Percentiles rank a stretch among this genome's conserved stretches.
These are phyloP conservation scores for Cephalophus harveyi DNA, from an alignment of 2,113 vertebrate genomes.

Conservation along the genomic window DNA sequence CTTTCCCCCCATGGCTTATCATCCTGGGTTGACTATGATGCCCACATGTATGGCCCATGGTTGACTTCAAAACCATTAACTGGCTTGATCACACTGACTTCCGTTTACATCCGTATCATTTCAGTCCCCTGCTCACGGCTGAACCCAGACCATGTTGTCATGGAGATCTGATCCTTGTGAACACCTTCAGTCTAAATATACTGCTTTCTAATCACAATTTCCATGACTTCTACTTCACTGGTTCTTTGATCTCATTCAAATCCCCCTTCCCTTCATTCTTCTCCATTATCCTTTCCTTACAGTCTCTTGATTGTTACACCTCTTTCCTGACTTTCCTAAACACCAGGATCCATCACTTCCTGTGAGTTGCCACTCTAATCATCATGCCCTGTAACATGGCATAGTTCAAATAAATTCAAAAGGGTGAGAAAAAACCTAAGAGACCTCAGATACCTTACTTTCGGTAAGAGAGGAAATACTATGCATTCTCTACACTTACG, in stretches of 20 bases:
- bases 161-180: background rate
- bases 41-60: background rate
- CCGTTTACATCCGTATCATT: background rate
- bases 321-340: background rate
- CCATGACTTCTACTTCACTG: background rate
- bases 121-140: background rate
- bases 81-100: background rate
- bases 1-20: background rate
- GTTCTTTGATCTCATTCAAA: background rate
- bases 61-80: background rate
- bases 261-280: background rate
- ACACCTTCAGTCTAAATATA: background rate
- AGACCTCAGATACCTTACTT: background rate
- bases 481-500: background rate
- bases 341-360: background rate
- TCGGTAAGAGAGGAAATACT: background rate
- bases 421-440: background rate
- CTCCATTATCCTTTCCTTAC: background rate
- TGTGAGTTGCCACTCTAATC: background rate
- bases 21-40: background rate
- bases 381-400: background rate
- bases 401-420: background rate
- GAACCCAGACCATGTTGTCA: background rate
- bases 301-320: background rate
- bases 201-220: background rate